These are phyloP conservation scores for Tetramorium bicarinatum DNA, from an alignment of 2,888 invertebrate genomes.

Conservation along the genomic window DNA sequence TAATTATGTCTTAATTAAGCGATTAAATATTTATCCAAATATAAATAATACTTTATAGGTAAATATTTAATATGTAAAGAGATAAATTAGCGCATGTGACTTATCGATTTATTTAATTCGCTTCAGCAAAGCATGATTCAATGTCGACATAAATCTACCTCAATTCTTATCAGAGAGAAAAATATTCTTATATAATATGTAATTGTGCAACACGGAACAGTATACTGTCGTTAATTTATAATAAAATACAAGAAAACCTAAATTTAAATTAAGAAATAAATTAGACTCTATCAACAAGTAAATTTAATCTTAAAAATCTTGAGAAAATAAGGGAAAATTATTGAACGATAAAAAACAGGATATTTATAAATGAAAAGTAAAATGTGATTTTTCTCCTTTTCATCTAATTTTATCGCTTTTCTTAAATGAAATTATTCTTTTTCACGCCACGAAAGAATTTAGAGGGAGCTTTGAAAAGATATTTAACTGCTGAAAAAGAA, in stretches of 20 bases:
- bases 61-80: not conserved
- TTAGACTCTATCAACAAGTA: not conserved
- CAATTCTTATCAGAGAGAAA: not conserved
- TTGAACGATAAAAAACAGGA: not conserved
- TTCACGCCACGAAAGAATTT: not conserved
- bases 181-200: not conserved
- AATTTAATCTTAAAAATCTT: not conserved
- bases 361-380: not conserved
- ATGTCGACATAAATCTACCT: not conserved
- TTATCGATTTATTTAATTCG: conserved; percentile 6
- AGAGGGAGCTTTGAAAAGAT: not conserved
- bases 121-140: not conserved
- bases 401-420: not conserved
- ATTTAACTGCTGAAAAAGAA: not conserved
- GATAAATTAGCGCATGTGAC: not conserved
- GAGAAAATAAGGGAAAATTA: not conserved
- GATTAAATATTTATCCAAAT: conserved; percentile 1
- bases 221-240: not conserved
- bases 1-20: conserved; percentile 15
- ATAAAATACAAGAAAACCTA: not conserved
- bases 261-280: not conserved
- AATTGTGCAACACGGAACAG: not conserved
- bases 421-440: not conserved
- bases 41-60: not conserved
- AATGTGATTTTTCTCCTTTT: not conserved